Percentiles rank a stretch among this genome's conserved stretches.
Evolutionary conservation across 2,888 invertebrate species (phyloP).

Genomic region (Megaustenia siamemsis): DNA sequence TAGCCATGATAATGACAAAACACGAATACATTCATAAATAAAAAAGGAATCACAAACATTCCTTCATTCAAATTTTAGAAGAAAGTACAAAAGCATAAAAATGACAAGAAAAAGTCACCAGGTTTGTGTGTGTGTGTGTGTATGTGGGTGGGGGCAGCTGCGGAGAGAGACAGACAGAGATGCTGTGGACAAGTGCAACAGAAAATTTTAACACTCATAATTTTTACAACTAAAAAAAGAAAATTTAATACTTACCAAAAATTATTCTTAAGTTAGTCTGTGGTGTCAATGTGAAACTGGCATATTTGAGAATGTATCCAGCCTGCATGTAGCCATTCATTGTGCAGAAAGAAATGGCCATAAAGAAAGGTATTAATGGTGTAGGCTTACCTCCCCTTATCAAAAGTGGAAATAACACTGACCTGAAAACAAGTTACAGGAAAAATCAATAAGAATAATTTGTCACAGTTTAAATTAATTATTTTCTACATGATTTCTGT

Average conservation of each 20-base stretch:
- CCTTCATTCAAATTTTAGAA: no score
- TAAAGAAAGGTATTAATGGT: slow-evolving; percentile 77
- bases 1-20: no score
- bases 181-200: no score
- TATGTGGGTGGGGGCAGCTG: no score
- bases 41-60: no score
- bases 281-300: slow-evolving; percentile 69
- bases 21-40: no score
- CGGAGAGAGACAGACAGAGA: no score
- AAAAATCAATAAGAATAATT: neutral
- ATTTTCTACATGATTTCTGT: neutral
- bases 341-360: slow-evolving; percentile 80
- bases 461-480: neutral
- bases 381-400: slow-evolving; percentile 80
- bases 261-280: slow-evolving; percentile 63
- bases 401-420: slow-evolving; percentile 80
- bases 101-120: no score
- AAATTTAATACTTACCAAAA: slow-evolving; percentile 64
- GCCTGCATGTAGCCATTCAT: slow-evolving; percentile 82
- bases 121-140: no score
- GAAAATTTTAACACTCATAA: no score
- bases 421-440: slow-evolving; percentile 62
- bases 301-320: slow-evolving; percentile 71
- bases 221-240: no score
- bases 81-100: no score